Evolutionary conservation across 2,797 vertebrate genomes (phyloP), one percentile per base, ranked within the genome.

Genomic region (Sebastiscus tertius): DNA sequence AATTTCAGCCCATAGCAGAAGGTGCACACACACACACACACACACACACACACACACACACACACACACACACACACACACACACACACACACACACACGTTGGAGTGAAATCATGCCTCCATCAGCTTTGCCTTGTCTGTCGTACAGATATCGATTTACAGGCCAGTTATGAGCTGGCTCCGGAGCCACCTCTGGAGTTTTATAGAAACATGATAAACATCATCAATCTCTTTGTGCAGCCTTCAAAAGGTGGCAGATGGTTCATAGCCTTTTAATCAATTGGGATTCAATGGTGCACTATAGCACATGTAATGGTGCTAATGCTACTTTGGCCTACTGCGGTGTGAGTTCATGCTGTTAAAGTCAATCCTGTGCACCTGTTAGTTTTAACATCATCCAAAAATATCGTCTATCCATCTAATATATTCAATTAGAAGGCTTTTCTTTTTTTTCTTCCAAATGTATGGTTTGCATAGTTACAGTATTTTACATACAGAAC

Each of bases 181-280:
- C 85, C 77, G 82, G 73, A 87, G 87, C 81, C 88, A 82, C 89
- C 89, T 90, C 89, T 91, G 80, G 82, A 92, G 86, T 90, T 92
- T 92, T 87, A 93, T 87, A 89, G 90, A 90, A 90, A 88, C 90
- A 91, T 88, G 90, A 93, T 94, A 93, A 94, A 94, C 92, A 93
- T 87, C 93, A 94, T 94, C 91, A 88, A 94, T 95, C 91, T 94
- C 86, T 93, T 86, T 91, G 87, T 90, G 66, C 84, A 86, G 86
- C 83, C 85, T 88, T 90, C 90, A 92, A 75, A 89, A 82, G 81
- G 81, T 89, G 88, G 88, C 92, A 94, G 94, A 94, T 92, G 92
- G 87, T 92, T 88, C 89, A 83, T 79, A 87, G 91, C 84, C 63
- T 70, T 90, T 90, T 92, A 90, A 93, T 94, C 92, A 94, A 90